These are phyloP conservation scores for Porites divaricata DNA, from an alignment of 92 coral and sea anemone species.

Conservation along the genomic window DNA sequence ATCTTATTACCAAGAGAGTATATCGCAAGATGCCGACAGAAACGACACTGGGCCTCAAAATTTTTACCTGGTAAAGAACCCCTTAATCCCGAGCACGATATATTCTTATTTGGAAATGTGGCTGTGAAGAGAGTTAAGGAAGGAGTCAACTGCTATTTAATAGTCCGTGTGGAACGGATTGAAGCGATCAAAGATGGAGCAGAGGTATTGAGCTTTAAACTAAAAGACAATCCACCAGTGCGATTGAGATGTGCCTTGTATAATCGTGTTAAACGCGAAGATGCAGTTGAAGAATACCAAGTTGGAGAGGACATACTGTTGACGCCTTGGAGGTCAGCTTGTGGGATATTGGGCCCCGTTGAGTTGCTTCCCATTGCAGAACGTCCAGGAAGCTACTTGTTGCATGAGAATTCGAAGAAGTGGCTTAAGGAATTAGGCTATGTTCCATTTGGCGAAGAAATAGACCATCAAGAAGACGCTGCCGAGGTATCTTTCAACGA, in stretches of 20 bases:
- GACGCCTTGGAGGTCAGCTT: constrained; percentile 32
- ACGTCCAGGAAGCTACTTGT: background rate
- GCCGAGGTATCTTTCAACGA: background rate
- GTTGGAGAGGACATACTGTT: constrained; percentile 41
- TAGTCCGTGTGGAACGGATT: constrained; percentile 37
- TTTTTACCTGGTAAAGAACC: constrained; percentile 57
- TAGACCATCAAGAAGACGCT: too few species aligned
- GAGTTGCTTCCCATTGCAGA: constrained; percentile 21
- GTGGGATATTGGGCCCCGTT: constrained; percentile 17
- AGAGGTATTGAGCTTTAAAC: constrained; percentile 38
- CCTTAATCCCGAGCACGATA: constrained; percentile 52
- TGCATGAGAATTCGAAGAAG: constrained; percentile 8
- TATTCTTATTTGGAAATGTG: constrained; percentile 52
- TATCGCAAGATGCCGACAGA: constrained; percentile 60
- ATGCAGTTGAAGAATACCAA: constrained; percentile 14
- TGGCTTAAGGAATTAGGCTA: background rate
- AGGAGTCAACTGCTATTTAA: constrained; percentile 13
- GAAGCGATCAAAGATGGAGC: constrained; percentile 45
- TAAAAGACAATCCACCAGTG: constrained; percentile 26
- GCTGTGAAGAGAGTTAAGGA: constrained; percentile 34
- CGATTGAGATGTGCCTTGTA: constrained; percentile 38
- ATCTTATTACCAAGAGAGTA: constrained; percentile 47
- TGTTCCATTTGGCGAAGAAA: background rate
- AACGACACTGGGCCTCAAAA: constrained; percentile 63
- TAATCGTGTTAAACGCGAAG: background rate